Base-by-base conservation (phyloP, 2,113 vertebrate species). In the Sardina pilchardus region DNA sequence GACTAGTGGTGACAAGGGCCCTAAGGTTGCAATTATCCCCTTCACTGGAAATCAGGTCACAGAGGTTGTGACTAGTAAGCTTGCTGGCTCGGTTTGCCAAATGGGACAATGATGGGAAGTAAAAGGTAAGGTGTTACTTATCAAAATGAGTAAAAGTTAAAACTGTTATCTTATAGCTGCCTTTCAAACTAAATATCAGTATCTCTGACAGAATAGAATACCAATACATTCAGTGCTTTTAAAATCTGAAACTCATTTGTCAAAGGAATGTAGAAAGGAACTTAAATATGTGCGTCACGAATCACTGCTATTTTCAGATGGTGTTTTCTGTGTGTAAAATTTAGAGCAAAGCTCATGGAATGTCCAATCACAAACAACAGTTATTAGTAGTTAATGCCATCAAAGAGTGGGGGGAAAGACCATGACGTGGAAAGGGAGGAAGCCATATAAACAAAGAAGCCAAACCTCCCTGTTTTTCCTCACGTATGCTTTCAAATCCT, bases 401-500 rank as follows among this genome's bases (percentile, higher is more conserved):
- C 71, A 78, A 34, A 59, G 4, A 78, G 10, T 75, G 67, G 9
- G 34, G 14, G 19, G 36, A 10, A 71, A 71, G 30, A 26, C 34
- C 63, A 71, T 71, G 26, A 71, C 1, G 26, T 71, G 50, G 16
- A 53, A 17, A 53, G 50, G 50, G 50, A 53, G 50, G 71, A 34
- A 36, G 12, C 12, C 14, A 78, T 36, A 34, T 78, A 78, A 78
- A 78, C 71, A 78, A 85, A 78, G 71, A 47, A 36, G 36, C 19
- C 39, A 39, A 81, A 88, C 30, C 78, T 88, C 53, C 53, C 83
- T 89, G 63, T 85, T 89, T 86, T 67, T 81, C 34, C n/a, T 84
- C 59, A 44, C n/a, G 36, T 16, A 26, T 75, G 71, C 84, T 88
- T 83, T 90, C 87, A 90, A 84, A 30, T n/a, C 75, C 59, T 87